These are phyloP conservation scores for Distichodus sexfasciatus DNA, from an alignment of 2,797 vertebrate genomes.

Conservation along the genomic window DNA sequence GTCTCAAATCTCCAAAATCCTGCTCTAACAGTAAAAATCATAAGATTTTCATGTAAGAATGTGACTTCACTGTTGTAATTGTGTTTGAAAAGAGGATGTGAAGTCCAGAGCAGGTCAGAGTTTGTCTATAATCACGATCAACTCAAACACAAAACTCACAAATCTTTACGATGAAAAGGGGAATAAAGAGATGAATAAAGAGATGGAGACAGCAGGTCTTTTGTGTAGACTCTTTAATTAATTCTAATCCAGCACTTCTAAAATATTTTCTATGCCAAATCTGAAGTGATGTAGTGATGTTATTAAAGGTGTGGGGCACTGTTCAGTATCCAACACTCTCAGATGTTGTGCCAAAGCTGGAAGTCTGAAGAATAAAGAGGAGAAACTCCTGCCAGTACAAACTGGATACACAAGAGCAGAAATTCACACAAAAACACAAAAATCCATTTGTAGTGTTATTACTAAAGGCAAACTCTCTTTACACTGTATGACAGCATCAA, in stretches of 20 bases:
- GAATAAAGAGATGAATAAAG: too few species aligned
- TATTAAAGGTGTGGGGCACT: slow-evolving; percentile 28
- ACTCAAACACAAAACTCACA: too few species aligned
- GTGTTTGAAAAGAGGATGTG: too few species aligned
- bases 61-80: too few species aligned
- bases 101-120: too few species aligned
- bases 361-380: slow-evolving; percentile 23
- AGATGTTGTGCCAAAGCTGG: slow-evolving; percentile 30
- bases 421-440: neutral
- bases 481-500: neutral
- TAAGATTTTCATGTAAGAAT: too few species aligned
- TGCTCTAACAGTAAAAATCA: too few species aligned
- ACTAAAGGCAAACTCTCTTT: neutral
- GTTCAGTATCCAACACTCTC: slow-evolving; percentile 23
- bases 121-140: too few species aligned
- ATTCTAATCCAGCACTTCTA: slow-evolving; percentile 5
- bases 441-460: neutral
- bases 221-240: neutral
- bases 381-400: slow-evolving; percentile 33
- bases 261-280: slow-evolving; percentile 30
- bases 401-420: neutral
- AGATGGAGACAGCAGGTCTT: too few species aligned
- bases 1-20: too few species aligned
- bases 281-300: slow-evolving; percentile 31
- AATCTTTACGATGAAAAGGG: too few species aligned